Percentiles rank a stretch among this genome's conserved stretches.
phyloP scores from a whole-genome alignment of 2,797 vertebrate species.

The Chelidonichthys spinosus region DNA sequence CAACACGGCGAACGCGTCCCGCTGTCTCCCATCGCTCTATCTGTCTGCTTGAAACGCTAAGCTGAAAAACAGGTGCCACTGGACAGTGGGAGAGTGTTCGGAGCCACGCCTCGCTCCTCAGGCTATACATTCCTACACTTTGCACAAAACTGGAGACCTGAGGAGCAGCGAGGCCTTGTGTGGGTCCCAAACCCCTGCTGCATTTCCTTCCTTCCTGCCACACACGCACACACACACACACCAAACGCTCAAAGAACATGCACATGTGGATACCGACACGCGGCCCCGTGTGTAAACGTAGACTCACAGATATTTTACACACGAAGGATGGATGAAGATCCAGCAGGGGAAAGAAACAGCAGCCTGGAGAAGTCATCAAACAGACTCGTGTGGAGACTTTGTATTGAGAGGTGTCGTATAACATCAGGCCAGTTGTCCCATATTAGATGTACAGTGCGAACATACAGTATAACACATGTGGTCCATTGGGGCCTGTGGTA shows the following conservation, averaged over 20 bases:
- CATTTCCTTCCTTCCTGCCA: conserved; percentile 57
- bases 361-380: conserved; percentile 41
- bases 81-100: conserved; percentile 60
- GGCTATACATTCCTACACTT: conserved; percentile 75
- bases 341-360: conserved; percentile 17
- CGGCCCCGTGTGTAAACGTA: conserved; percentile 16
- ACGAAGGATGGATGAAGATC: conserved; percentile 15
- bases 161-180: conserved; percentile 39
- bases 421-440: conserved; percentile 49
- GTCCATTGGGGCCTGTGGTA: not conserved
- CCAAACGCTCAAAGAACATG: conserved; percentile 16
- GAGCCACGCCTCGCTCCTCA: conserved; percentile 67
- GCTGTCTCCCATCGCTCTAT: conserved; percentile 46
- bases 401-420: conserved; percentile 50
- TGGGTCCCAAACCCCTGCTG: conserved; percentile 55
- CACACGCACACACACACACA: not conserved
- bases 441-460: conserved; percentile 44
- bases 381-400: conserved; percentile 28
- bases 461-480: conserved; percentile 34
- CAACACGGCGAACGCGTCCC: conserved; percentile 38
- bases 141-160: conserved; percentile 47
- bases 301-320: not conserved
- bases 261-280: conserved; percentile 46
- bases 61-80: conserved; percentile 79
- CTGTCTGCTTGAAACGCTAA: conserved; percentile 54